Evolutionary conservation across 2,113 vertebrate species (phyloP).

Genomic region (Phaethon lepturus): DNA sequence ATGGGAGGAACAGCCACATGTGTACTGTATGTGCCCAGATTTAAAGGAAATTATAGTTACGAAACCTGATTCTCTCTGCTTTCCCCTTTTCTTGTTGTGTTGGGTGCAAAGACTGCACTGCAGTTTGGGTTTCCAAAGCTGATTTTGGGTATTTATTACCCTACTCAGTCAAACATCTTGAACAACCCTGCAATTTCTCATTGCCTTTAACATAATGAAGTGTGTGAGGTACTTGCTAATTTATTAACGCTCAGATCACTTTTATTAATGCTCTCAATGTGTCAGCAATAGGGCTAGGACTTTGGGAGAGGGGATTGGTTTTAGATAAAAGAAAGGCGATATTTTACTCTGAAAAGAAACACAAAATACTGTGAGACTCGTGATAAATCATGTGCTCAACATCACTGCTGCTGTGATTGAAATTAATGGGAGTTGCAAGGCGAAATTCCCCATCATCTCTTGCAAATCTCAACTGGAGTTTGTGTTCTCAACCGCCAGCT

Average conservation of each 20-base stretch:
- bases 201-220: neutral
- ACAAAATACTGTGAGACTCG: fast-evolving
- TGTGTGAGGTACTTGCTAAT: neutral
- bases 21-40: fast-evolving
- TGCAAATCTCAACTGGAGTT: neutral
- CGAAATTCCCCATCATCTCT: neutral
- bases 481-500: neutral
- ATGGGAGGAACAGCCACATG: neutral
- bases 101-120: neutral
- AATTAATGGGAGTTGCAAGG: neutral
- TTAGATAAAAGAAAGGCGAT: neutral
- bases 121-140: neutral
- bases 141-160: neutral
- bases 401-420: neutral
- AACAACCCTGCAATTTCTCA: neutral
- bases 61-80: neutral
- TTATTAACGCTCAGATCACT: neutral
- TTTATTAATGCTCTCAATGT: slow-evolving; percentile 5
- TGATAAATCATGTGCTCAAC: neutral
- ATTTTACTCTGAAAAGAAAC: slow-evolving; percentile 24
- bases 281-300: neutral
- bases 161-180: neutral
- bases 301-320: neutral
- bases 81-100: neutral
- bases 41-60: neutral